Percentiles rank a stretch among this genome's conserved stretches.
Evolutionary conservation across 2,797 vertebrate species (phyloP).

Genomic region (Ctenopoma kingsleyae): DNA sequence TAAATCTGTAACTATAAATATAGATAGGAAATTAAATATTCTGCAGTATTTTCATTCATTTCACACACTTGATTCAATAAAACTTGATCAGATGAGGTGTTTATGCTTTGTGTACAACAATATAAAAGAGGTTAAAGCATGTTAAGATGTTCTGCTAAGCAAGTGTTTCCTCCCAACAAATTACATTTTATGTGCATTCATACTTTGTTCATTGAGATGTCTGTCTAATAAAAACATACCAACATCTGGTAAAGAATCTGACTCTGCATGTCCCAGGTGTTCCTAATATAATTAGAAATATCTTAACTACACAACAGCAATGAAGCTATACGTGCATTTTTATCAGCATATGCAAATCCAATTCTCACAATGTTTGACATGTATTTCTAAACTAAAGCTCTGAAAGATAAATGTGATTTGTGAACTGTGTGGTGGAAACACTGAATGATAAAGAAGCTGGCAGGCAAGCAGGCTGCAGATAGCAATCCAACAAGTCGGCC

Average conservation of each 20-base stretch:
- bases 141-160: neutral
- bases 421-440: constrained; percentile 11
- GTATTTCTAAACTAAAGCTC: constrained; percentile 7
- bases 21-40: neutral
- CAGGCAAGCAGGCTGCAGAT: constrained; percentile 34
- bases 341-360: neutral
- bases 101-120: neutral
- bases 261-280: neutral
- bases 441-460: constrained; percentile 28
- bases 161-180: neutral
- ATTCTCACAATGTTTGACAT: neutral
- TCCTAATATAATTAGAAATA: neutral
- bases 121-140: neutral
- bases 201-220: neutral
- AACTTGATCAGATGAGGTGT: neutral
- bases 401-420: constrained; percentile 12
- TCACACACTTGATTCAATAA: neutral
- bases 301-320: neutral
- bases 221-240: neutral
- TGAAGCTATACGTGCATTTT: neutral
- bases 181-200: neutral
- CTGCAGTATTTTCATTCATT: too few species aligned
- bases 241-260: neutral
- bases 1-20: too few species aligned
- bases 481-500: constrained; percentile 41